Conservation (phyloP, 1,140 invertebrate species). For the Drosophila jambulina region DNA sequence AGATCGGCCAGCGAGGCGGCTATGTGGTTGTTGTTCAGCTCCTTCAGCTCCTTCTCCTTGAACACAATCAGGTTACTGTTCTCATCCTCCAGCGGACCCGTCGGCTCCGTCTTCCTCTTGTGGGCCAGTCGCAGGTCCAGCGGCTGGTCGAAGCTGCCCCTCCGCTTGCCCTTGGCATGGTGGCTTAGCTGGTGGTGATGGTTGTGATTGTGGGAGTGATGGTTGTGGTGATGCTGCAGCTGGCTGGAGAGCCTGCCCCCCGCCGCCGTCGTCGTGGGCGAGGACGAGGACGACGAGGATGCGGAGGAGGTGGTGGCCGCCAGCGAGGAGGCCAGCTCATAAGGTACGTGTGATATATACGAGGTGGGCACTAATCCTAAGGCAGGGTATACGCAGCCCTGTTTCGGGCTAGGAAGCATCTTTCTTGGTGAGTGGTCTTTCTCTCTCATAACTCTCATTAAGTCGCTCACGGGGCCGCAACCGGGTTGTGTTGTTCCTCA, state of each 20-base stretch:
- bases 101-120: constrained; percentile 86
- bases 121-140: constrained; percentile 93
- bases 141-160: constrained; percentile 89
- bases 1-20: constrained; percentile 71
- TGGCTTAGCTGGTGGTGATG: constrained; percentile 45
- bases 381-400: constrained; percentile 89
- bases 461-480: constrained; percentile 33
- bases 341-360: constrained; percentile 85
- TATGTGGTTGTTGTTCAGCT: constrained; percentile 76
- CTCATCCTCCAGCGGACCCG: constrained; percentile 64
- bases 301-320: constrained; percentile 32
- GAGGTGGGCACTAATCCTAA: constrained; percentile 86
- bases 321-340: constrained; percentile 84
- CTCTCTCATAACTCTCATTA: constrained; percentile 88
- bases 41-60: constrained; percentile 70
- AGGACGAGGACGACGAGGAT: constrained; percentile 39
- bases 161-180: constrained; percentile 71
- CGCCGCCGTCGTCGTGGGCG: constrained; percentile 47
- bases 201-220: constrained; percentile 36
- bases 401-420: constrained; percentile 90
- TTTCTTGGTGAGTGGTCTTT: constrained; percentile 92
- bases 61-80: constrained; percentile 71
- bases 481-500: constrained; percentile 16
- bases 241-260: constrained; percentile 3
- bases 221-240: constrained; percentile 29